Conservation (phyloP, 2,888 invertebrate genomes). For the Tethea ocularis region DNA sequence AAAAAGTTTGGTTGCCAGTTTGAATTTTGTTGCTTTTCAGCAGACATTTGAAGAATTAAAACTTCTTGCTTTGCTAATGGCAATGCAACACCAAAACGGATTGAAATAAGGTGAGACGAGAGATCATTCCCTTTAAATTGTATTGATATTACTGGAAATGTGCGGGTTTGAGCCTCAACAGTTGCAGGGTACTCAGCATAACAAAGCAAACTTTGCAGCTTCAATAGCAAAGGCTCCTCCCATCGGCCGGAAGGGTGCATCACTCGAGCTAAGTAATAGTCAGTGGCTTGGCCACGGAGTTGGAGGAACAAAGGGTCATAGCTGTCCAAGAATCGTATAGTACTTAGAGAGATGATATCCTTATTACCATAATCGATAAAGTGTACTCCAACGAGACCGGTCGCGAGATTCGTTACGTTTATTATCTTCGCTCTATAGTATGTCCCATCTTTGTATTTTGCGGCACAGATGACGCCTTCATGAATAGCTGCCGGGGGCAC, state of each 20-base stretch:
- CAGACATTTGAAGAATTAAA: slow-evolving; percentile 49
- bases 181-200: slow-evolving; percentile 68
- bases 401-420: slow-evolving; percentile 68
- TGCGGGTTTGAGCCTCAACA: slow-evolving; percentile 65
- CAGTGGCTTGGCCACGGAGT: slow-evolving; percentile 83
- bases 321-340: slow-evolving; percentile 83
- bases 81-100: slow-evolving; percentile 73
- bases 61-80: slow-evolving; percentile 77
- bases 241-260: slow-evolving; percentile 80
- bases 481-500: slow-evolving; percentile 77
- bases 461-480: slow-evolving; percentile 85
- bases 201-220: slow-evolving; percentile 70
- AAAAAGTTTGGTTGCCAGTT: slow-evolving; percentile 60
- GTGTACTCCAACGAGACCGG: slow-evolving; percentile 85
- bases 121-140: slow-evolving; percentile 78
- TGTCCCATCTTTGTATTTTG: slow-evolving; percentile 86
- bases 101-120: slow-evolving; percentile 69
- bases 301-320: slow-evolving; percentile 77
- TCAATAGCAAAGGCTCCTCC: slow-evolving; percentile 73
- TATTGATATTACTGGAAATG: slow-evolving; percentile 71
- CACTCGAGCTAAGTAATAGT: slow-evolving; percentile 84
- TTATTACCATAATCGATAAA: slow-evolving; percentile 88
- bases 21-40: slow-evolving; percentile 48
- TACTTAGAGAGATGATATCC: slow-evolving; percentile 83
- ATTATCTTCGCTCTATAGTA: slow-evolving; percentile 87